Base-by-base conservation (phyloP, 1,140 invertebrate genomes). In the Dreissena polymorpha region DNA sequence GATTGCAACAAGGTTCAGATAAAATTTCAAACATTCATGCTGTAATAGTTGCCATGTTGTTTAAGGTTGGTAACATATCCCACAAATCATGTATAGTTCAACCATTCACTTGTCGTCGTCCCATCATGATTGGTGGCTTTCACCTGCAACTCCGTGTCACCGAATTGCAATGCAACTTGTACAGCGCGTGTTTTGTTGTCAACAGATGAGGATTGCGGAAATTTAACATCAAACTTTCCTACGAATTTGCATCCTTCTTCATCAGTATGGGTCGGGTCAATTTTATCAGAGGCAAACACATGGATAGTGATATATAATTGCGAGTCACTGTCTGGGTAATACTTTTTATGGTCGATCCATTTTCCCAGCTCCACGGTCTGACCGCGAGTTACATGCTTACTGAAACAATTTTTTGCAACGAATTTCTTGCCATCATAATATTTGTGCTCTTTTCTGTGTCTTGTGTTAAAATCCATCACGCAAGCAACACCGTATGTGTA, bases 61-160 rank as follows among this genome's bases (percentile, higher is more conserved):
- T 39, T 39, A 39, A 39, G 39, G 39, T 39, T 8, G 39, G 39
- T 5, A 39, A 2, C 39, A 39, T 39, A 39, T 39, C 39, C 8
- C 39, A 39, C 39, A 39, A 39, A 39, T 39, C 39, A 39, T 39
- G 39, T 39, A 39, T 39, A 39, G 39, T 39, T 39, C 21, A 78
- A 25, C 29, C 51, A 69, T 21, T 69, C 57, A 10, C 25, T 78
- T 21, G 51, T 55, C 10, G n/a, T 50, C 27, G 53, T 53, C 6
- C 67, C 67, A 39, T 39, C 39, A 39, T 39, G 39, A 39, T 8
- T 39, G 39, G 39, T 39, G 12, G 76, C 67, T 25, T 70, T 68
- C 25, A 78, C 76, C 25, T 78, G 55, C 12, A 78, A 53, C 49
- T 78, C 76, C 29, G 76, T 78, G 25, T 64, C 76, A 27, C 76